Percentiles rank a stretch among this genome's conserved stretches.
These are phyloP conservation scores for Pyrrhia umbra DNA, from an alignment of 2,888 invertebrate species.

Conservation along the genomic window DNA sequence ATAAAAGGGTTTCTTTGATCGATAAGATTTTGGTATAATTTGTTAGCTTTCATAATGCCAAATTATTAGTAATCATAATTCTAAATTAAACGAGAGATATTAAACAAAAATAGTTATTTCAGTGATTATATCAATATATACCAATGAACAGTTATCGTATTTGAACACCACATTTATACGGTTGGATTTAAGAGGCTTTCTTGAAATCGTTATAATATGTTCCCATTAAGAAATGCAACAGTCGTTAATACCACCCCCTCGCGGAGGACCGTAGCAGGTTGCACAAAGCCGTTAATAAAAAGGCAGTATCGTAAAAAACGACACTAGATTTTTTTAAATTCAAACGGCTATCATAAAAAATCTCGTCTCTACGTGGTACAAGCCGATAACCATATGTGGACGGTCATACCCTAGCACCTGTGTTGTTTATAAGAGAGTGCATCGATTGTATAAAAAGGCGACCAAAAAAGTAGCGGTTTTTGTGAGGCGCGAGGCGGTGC, in stretches of 20 bases:
- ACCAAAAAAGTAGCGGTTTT: constrained; percentile 88
- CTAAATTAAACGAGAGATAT: no score
- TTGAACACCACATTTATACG: neutral
- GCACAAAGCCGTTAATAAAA: constrained; percentile 62
- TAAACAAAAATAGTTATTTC: no score
- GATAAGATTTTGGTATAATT: no score
- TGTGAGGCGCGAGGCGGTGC: constrained; percentile 86
- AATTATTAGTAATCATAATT: no score
- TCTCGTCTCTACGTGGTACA: constrained; percentile 76
- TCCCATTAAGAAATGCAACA: constrained; percentile 37
- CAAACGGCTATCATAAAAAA: constrained; percentile 79
- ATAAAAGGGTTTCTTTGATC: no score
- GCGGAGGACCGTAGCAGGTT: constrained; percentile 53
- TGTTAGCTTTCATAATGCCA: no score
- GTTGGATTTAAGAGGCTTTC: constrained; percentile 1
- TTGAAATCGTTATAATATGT: constrained; percentile 16
- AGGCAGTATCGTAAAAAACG: constrained; percentile 58
- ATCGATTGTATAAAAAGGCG: constrained; percentile 86
- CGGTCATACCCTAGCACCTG: constrained; percentile 88
- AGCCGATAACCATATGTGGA: constrained; percentile 88
- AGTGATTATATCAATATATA: no score
- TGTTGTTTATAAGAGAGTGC: constrained; percentile 90
- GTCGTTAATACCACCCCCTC: constrained; percentile 25
- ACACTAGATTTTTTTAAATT: constrained; percentile 70
- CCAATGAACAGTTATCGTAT: no score